A percentile compares a stretch with the other conserved stretches of the same genome.
These are phyloP conservation scores for Pachyrhynchus sulphureomaculatus DNA, from an alignment of 1,140 invertebrate species.

Conservation along the genomic window DNA sequence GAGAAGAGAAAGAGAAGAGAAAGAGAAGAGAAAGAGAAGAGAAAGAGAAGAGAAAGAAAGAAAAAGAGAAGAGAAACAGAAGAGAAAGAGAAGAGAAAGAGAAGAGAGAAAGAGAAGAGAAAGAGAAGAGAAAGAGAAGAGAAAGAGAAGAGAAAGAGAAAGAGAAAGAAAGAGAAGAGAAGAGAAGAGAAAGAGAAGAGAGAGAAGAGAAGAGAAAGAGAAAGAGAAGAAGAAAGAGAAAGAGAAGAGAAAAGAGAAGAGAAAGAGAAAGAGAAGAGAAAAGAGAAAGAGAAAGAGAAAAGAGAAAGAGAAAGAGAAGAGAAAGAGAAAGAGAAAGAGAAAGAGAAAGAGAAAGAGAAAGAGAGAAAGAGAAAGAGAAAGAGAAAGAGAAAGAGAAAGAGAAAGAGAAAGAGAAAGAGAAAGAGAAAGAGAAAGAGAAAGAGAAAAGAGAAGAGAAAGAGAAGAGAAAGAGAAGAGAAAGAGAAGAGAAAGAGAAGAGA, in stretches of 20 bases:
- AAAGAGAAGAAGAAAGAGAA: constrained; percentile 10
- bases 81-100: too few relatives aligned
- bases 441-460: constrained; percentile 1
- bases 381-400: too few relatives aligned
- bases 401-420: constrained; percentile 26
- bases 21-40: constrained; percentile 1
- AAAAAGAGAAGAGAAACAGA: neutral
- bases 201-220: neutral
- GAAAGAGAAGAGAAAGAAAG: too few relatives aligned
- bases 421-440: neutral
- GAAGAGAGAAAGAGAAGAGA: constrained; percentile 12
- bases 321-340: constrained; percentile 7
- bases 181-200: constrained; percentile 11
- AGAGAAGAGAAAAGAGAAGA: neutral
- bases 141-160: neutral
- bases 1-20: neutral
- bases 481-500: too few relatives aligned
- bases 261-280: neutral
- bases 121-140: too few relatives aligned
- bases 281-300: neutral
- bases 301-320: constrained; percentile 4
- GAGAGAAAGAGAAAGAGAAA: too few relatives aligned
- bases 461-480: too few relatives aligned
- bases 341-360: neutral
- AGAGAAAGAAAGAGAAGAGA: too few relatives aligned